Percentiles rank a stretch among this genome's conserved stretches.
These are phyloP conservation scores for Lerema accius DNA, from an alignment of 1,140 invertebrate genomes.

Conservation along the genomic window DNA sequence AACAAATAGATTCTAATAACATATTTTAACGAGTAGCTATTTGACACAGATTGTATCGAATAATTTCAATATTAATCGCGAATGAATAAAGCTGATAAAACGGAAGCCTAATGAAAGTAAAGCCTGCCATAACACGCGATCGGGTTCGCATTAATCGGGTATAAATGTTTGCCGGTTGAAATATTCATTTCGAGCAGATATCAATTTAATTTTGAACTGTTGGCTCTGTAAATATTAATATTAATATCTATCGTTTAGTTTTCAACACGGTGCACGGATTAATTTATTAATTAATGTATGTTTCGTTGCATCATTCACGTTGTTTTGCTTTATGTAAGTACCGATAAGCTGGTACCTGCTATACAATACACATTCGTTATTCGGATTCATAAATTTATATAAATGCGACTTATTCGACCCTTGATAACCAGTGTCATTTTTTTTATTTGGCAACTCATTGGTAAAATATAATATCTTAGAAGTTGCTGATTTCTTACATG, in stretches of 20 bases:
- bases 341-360: too few relatives aligned
- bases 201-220: conserved; percentile 16
- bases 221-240: conserved; percentile 6
- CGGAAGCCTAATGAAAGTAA: conserved; percentile 9
- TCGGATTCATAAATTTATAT: too few relatives aligned
- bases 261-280: background rate
- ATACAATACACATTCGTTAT: too few relatives aligned
- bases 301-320: too few relatives aligned
- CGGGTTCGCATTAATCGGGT: conserved; percentile 11
- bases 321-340: too few relatives aligned
- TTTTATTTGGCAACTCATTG: too few relatives aligned
- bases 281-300: conserved; percentile 1
- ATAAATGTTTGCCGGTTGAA: conserved; percentile 11
- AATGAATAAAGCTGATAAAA: conserved; percentile 2
- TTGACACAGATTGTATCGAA: conserved; percentile 1
- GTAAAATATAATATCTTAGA: too few relatives aligned
- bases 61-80: conserved; percentile 1
- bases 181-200: conserved; percentile 6
- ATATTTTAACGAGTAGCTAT: background rate
- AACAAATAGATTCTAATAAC: too few relatives aligned
- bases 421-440: too few relatives aligned
- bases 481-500: too few relatives aligned
- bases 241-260: background rate
- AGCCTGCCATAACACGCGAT: conserved; percentile 17
- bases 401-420: too few relatives aligned